These are phyloP conservation scores for Sternarchorhynchus goeldii DNA, from an alignment of 2,797 vertebrate species.

Conservation along the genomic window DNA sequence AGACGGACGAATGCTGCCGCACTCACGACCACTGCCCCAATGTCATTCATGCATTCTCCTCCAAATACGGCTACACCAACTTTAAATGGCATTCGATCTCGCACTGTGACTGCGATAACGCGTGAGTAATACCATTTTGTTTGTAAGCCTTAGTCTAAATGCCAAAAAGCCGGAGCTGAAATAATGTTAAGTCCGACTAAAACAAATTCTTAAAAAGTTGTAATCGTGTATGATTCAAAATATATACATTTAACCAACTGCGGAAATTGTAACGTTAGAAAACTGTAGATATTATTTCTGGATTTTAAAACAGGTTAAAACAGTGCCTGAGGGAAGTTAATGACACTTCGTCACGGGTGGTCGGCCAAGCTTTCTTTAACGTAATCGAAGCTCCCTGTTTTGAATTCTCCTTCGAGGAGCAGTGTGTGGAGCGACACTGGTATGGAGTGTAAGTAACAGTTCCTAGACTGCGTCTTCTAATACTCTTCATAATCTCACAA, in stretches of 20 bases:
- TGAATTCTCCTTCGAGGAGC: constrained; percentile 80
- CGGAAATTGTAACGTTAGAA: too few relatives aligned
- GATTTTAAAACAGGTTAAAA: constrained; percentile 76
- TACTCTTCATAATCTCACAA: not conserved
- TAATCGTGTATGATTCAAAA: too few relatives aligned
- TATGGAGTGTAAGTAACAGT: constrained; percentile 86
- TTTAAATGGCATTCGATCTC: constrained; percentile 88
- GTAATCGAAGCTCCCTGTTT: constrained; percentile 90
- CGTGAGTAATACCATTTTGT: constrained; percentile 70
- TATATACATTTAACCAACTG: too few relatives aligned
- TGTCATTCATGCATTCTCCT: constrained; percentile 86
- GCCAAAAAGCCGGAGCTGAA: not conserved
- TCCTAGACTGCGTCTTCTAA: not conserved
- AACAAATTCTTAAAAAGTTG: not conserved
- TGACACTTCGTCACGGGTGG: constrained; percentile 82
- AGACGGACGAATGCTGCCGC: constrained; percentile 88
- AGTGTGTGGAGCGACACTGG: constrained; percentile 86
- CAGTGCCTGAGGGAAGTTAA: constrained; percentile 82
- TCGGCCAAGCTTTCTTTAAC: constrained; percentile 90
- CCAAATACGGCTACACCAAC: constrained; percentile 84
- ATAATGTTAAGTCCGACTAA: not conserved
- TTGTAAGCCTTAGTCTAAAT: not conserved
- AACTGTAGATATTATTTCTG: constrained; percentile 12
- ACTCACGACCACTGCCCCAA: constrained; percentile 88
- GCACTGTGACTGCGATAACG: constrained; percentile 88